phyloP scores from a whole-genome alignment of 2,797 vertebrate species.

The Poeciliopsis infans region DNA sequence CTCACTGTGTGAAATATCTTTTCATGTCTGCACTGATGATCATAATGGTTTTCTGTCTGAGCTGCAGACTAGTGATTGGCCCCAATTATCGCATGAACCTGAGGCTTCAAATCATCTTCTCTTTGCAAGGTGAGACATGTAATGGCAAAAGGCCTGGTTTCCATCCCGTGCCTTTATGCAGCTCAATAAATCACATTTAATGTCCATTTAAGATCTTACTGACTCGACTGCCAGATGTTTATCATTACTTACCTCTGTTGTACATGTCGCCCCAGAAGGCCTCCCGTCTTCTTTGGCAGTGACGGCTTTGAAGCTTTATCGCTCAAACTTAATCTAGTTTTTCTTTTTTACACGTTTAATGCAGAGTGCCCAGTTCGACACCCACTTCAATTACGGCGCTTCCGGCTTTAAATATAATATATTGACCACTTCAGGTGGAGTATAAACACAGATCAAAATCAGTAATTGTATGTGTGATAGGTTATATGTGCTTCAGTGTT shows the following conservation, averaged over 20 bases:
- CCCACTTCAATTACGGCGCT: conserved; percentile 22
- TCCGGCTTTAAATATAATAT: neutral
- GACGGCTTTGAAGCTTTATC: conserved; percentile 33
- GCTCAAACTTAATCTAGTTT: conserved; percentile 25
- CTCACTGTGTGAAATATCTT: conserved; percentile 72
- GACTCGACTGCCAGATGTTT: conserved; percentile 61
- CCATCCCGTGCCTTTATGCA: conserved; percentile 44
- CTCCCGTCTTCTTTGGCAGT: conserved; percentile 24
- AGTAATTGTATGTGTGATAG: neutral
- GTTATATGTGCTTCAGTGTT: conserved; percentile 15
- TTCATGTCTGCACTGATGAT: conserved; percentile 73
- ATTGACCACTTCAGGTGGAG: conserved; percentile 4
- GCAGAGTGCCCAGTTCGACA: neutral
- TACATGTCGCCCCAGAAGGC: conserved; percentile 28
- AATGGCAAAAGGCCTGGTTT: conserved; percentile 69
- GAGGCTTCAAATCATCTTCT: conserved; percentile 73
- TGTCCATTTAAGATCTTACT: conserved; percentile 62
- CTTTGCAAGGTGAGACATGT: conserved; percentile 71
- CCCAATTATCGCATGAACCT: conserved; percentile 76
- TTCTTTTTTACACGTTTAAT: conserved; percentile 1
- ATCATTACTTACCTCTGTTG: conserved; percentile 48
- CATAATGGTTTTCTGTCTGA: conserved; percentile 76
- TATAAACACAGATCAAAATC: neutral
- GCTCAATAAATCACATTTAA: conserved; percentile 68
- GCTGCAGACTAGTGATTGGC: conserved; percentile 73